A percentile compares a stretch with the other conserved stretches of the same genome.
Conservation (phyloP, 2,888 invertebrate genomes). For the Ennomos fuscantarius region DNA sequence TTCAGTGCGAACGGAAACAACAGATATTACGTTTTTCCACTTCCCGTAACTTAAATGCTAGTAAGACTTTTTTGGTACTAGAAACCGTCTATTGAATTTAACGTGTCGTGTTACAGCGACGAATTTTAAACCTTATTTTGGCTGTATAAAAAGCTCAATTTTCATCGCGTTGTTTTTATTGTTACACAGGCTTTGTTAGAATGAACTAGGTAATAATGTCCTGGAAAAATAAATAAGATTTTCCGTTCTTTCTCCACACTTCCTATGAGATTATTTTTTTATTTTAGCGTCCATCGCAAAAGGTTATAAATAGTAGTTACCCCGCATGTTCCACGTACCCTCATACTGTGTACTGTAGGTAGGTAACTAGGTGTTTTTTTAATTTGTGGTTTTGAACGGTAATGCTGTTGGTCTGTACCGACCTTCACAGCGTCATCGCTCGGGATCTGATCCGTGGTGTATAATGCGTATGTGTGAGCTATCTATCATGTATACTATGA, state of each 20-base stretch:
- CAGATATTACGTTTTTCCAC: slow-evolving; percentile 32
- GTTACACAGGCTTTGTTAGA: slow-evolving; percentile 23
- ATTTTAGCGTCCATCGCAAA: neutral
- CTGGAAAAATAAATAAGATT: slow-evolving; percentile 28
- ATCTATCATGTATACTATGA: too few relatives aligned
- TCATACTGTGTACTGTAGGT: too few relatives aligned
- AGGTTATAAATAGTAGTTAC: too few relatives aligned
- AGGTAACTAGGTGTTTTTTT: too few relatives aligned
- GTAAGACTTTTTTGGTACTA: slow-evolving; percentile 29
- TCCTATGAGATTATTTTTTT: slow-evolving; percentile 17
- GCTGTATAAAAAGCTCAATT: slow-evolving; percentile 8
- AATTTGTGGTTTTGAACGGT: too few relatives aligned
- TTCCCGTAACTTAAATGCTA: slow-evolving; percentile 29
- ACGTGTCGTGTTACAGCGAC: slow-evolving; percentile 11
- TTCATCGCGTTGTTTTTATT: slow-evolving; percentile 8
- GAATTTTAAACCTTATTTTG: slow-evolving; percentile 19
- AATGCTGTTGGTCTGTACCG: too few relatives aligned
- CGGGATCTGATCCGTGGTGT: too few relatives aligned
- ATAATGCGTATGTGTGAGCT: too few relatives aligned
- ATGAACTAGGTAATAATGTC: slow-evolving; percentile 22
- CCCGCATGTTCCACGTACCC: too few relatives aligned
- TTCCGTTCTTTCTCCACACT: slow-evolving; percentile 27
- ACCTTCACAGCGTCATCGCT: too few relatives aligned
- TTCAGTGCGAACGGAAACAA: slow-evolving; percentile 30
- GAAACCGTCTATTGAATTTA: slow-evolving; percentile 31